phyloP scores from a whole-genome alignment of 37 sponge, comb jelly and placozoan species.

The Geodia barretti region DNA sequence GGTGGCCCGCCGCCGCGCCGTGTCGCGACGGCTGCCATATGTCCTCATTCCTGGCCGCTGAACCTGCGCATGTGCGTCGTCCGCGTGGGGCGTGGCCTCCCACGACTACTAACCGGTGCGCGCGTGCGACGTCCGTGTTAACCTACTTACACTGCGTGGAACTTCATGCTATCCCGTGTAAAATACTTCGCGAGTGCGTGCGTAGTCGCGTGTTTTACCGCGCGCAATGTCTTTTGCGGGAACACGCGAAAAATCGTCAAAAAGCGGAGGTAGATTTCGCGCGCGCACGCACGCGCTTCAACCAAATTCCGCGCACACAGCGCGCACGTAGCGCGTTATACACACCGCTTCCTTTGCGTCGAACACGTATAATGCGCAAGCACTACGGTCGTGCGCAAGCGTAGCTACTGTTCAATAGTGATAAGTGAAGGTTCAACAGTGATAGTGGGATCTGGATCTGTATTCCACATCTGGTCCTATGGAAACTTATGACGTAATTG shows the following conservation, averaged over 20 bases:
- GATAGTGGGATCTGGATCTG: neutral
- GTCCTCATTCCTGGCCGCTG: too few species aligned
- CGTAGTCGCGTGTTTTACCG: neutral
- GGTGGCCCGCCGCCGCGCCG: too few species aligned
- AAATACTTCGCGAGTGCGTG: neutral
- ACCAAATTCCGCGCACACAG: neutral
- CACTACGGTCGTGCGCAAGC: neutral
- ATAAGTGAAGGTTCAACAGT: too few species aligned
- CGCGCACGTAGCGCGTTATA: neutral
- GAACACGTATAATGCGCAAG: neutral
- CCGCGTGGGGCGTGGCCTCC: too few species aligned
- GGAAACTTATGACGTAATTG: neutral
- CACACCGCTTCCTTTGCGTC: neutral
- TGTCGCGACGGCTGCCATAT: too few species aligned
- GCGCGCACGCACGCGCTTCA: neutral
- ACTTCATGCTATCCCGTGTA: too few species aligned
- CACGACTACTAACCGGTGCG: too few species aligned
- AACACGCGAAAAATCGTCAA: neutral
- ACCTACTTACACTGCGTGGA: too few species aligned
- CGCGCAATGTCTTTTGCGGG: neutral
- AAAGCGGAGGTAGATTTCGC: neutral
- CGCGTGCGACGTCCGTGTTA: too few species aligned
- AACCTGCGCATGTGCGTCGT: too few species aligned
- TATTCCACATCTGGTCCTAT: neutral
- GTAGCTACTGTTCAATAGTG: too few species aligned